phyloP scores from a whole-genome alignment of 30 jellyfish, hydroid and myxozoan species.

The Turritopsis rubra region DNA sequence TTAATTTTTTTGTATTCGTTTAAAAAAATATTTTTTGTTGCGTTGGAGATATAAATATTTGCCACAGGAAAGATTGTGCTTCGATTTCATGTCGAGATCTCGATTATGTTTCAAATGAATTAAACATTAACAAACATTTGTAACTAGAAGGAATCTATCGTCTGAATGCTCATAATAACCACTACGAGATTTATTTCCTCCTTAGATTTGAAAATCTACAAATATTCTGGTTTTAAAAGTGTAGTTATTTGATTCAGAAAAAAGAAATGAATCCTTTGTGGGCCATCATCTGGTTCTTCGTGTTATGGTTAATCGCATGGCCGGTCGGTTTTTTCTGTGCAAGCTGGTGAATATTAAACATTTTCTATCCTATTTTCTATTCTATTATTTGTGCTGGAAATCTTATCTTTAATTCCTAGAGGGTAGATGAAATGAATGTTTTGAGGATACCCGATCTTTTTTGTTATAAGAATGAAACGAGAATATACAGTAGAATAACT shows the following conservation, averaged over 20 bases:
- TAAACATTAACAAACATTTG: no score
- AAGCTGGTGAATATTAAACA: slow-evolving; percentile 34
- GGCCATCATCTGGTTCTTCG: slow-evolving; percentile 78
- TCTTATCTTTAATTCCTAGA: no score
- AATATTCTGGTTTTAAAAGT: neutral
- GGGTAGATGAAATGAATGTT: no score
- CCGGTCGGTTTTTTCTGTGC: slow-evolving; percentile 87
- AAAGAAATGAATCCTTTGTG: slow-evolving; percentile 65
- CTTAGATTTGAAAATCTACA: neutral
- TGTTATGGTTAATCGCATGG: slow-evolving; percentile 63
- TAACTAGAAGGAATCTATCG: neutral
- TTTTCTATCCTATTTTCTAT: no score
- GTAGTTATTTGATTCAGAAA: neutral
- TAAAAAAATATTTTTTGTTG: no score
- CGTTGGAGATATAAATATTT: neutral
- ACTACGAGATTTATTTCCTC: neutral
- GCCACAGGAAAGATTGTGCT: neutral
- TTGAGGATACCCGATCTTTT: no score
- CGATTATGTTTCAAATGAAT: neutral
- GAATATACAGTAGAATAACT: no score
- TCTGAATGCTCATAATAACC: neutral
- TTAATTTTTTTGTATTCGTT: no score
- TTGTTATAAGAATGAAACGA: no score
- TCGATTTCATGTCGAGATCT: neutral
- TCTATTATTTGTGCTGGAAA: neutral